These are phyloP conservation scores for Actinostola sp. DNA, from an alignment of 92 coral and sea anemone genomes.

Conservation along the genomic window DNA sequence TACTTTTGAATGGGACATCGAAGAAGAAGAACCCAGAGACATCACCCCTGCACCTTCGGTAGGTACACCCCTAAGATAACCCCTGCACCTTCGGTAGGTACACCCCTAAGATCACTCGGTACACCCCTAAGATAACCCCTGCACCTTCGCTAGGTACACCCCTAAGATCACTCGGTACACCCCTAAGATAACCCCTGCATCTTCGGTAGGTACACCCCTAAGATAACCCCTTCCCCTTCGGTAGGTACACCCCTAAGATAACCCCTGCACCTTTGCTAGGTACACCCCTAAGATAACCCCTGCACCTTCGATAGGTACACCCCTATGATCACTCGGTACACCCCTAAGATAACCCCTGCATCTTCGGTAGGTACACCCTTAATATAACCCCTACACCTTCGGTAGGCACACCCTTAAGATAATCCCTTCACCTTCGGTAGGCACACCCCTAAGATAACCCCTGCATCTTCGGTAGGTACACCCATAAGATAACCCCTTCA, in stretches of 20 bases:
- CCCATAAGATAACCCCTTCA: slow-evolving; percentile 36
- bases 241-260: not conserved
- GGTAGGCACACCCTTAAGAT: no score
- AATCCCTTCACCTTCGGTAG: no score
- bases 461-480: no score
- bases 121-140: slow-evolving; percentile 18
- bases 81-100: slow-evolving; percentile 18
- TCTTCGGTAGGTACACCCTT: no score
- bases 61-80: not conserved
- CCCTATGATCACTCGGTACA: not conserved
- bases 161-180: no score
- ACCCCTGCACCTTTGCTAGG: not conserved
- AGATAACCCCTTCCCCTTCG: not conserved
- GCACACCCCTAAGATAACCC: no score
- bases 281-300: not conserved
- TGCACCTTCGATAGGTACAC: not conserved
- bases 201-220: slow-evolving; percentile 8
- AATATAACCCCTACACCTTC: no score
- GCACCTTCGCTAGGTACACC: slow-evolving; percentile 19
- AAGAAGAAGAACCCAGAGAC: slow-evolving; percentile 47
- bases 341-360: no score
- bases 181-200: slow-evolving; percentile 6
- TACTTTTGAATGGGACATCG: slow-evolving; percentile 77
- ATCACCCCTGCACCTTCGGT: slow-evolving; percentile 43
- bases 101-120: slow-evolving; percentile 19